A percentile compares a stretch with the other conserved stretches of the same genome.
Conservation (phyloP, 2,113 vertebrate genomes). For the Salminus brasiliensis region DNA sequence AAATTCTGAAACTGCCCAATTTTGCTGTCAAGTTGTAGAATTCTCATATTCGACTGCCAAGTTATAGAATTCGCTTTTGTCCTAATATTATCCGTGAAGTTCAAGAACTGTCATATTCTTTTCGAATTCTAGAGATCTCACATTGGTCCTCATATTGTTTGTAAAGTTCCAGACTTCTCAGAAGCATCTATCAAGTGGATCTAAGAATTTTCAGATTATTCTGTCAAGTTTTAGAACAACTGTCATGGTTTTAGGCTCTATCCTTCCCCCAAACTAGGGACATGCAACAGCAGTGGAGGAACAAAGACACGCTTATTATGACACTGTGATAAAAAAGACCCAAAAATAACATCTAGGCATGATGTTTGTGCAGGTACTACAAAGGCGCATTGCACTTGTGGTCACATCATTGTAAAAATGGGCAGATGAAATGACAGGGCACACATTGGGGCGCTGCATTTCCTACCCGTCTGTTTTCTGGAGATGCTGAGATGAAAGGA, state of each 20-base stretch:
- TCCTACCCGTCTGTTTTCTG: conserved; percentile 56
- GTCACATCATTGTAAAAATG: conserved; percentile 12
- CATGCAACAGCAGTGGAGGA: neutral
- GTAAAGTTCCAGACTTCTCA: no score
- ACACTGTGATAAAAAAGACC: neutral
- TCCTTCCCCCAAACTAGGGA: neutral
- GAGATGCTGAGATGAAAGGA: conserved; percentile 62
- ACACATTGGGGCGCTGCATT: conserved; percentile 39
- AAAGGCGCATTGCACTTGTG: conserved; percentile 26
- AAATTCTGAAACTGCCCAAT: no score
- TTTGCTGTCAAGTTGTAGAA: no score
- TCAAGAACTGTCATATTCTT: no score
- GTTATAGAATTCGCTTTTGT: neutral
- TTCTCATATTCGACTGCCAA: no score
- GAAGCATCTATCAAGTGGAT: no score
- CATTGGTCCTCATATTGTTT: no score
- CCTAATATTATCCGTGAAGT: no score
- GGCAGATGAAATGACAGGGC: conserved; percentile 17
- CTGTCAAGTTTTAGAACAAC: neutral
- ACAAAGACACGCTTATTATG: neutral
- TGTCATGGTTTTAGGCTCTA: neutral
- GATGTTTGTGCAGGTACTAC: conserved; percentile 16
- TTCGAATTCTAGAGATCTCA: no score
- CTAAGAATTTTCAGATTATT: neutral
- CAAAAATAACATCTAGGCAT: neutral